phyloP scores from a whole-genome alignment of 2,113 vertebrate genomes.

The Tetraodon nigroviridis region DNA sequence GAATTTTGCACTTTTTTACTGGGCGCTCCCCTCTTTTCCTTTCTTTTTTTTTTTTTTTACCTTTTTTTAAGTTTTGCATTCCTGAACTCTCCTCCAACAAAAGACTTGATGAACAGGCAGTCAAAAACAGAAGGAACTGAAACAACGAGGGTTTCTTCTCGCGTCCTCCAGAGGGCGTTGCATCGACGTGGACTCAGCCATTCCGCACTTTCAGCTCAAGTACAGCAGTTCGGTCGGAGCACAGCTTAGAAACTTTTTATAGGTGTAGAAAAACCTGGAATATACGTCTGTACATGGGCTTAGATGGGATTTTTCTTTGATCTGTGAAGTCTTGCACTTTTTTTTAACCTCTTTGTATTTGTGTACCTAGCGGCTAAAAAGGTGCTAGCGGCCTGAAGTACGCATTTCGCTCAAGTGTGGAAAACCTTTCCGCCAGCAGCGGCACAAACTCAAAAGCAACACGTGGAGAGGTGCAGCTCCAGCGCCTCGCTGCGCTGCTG shows the following conservation, averaged over 20 bases:
- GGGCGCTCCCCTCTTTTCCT: conserved; percentile 34
- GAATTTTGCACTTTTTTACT: conserved; percentile 75
- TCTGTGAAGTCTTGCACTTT: conserved; percentile 71
- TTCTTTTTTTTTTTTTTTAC: conserved; percentile 25
- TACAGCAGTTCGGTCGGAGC: conserved; percentile 39
- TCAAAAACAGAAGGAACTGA: conserved; percentile 36
- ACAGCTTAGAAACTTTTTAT: conserved; percentile 63
- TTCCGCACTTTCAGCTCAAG: conserved; percentile 68
- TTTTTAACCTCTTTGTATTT: conserved; percentile 63
- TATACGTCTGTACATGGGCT: conserved; percentile 68
- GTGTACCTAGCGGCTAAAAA: conserved; percentile 63
- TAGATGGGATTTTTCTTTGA: conserved; percentile 71
- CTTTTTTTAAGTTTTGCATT: conserved; percentile 40
- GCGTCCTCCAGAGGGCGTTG: conserved; percentile 52
- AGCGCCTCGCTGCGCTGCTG: too few relatives aligned
- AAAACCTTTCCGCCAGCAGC: conserved; percentile 45
- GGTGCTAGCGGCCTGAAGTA: conserved; percentile 73
- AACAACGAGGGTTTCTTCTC: conserved; percentile 29
- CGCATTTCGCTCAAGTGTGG: conserved; percentile 63
- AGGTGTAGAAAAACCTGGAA: conserved; percentile 62
- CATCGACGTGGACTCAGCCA: conserved; percentile 52
- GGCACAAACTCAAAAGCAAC: conserved; percentile 20
- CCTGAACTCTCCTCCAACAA: conserved; percentile 43
- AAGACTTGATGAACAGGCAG: conserved; percentile 42
- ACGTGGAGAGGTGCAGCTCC: not conserved